Evolutionary conservation across 1,140 invertebrate genomes (phyloP).

Genomic region (Ruditapes philippinarum): DNA sequence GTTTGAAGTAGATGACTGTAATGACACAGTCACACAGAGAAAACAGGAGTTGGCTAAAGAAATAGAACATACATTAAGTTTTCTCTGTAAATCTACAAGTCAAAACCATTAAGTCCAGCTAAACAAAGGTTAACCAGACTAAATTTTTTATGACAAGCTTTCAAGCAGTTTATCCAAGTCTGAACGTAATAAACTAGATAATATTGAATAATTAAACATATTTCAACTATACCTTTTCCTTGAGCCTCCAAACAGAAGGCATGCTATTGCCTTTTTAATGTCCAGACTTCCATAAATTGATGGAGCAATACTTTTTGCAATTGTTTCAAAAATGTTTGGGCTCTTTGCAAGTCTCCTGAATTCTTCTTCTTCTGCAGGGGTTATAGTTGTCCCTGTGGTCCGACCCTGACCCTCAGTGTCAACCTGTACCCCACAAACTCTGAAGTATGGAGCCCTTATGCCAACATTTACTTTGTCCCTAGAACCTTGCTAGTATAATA

Average conservation of each 20-base stretch:
- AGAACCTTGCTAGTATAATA: constrained; percentile 88
- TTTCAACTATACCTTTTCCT: constrained; percentile 86
- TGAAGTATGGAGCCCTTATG: constrained; percentile 96
- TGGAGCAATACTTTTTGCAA: constrained; percentile 97
- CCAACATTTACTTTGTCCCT: constrained; percentile 96
- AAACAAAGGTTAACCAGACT: no score
- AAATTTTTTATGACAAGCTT: no score
- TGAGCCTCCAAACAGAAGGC: constrained; percentile 96
- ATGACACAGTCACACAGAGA: no score
- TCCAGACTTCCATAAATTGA: constrained; percentile 98
- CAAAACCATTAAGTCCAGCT: no score
- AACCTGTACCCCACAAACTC: constrained; percentile 96
- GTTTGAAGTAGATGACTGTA: no score
- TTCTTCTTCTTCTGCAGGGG: constrained; percentile 95
- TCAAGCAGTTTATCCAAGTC: no score
- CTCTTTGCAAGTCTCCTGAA: constrained; percentile 95
- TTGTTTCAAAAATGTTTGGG: constrained; percentile 95
- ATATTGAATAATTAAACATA: no score
- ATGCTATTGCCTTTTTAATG: constrained; percentile 98
- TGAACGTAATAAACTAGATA: no score
- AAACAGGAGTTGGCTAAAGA: no score
- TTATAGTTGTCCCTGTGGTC: constrained; percentile 82
- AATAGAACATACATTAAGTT: no score
- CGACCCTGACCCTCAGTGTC: constrained; percentile 93
- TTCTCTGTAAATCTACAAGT: no score